Conservation (phyloP, 2,113 vertebrate species). For the Vidua macroura region DNA sequence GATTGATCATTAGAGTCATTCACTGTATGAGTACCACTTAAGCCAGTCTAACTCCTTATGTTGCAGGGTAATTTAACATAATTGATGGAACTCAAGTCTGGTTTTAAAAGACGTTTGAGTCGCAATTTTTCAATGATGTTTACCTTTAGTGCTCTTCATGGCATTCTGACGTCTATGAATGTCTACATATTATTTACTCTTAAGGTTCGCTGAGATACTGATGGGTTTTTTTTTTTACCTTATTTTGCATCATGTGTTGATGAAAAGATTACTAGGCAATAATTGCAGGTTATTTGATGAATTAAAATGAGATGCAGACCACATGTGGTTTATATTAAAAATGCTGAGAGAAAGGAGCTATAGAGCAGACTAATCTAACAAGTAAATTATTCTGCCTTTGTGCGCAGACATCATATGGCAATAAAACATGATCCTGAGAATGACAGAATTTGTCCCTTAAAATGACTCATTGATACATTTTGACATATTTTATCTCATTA, state of each 20-base stretch:
- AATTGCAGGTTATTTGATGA: neutral
- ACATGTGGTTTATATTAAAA: neutral
- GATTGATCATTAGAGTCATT: neutral
- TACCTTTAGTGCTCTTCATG: neutral
- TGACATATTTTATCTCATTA: conserved; percentile 56
- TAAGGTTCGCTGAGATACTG: neutral
- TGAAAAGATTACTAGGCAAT: neutral
- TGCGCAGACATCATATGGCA: conserved; percentile 35
- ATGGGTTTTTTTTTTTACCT: neutral
- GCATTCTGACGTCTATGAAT: neutral
- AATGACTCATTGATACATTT: conserved; percentile 53
- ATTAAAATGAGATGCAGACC: neutral
- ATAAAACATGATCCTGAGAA: conserved; percentile 39
- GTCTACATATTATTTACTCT: neutral
- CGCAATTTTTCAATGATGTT: neutral
- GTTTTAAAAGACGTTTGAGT: neutral
- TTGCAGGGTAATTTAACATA: neutral
- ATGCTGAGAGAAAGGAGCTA: neutral
- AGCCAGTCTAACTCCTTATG: neutral
- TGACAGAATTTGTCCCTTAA: conserved; percentile 46
- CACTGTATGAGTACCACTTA: neutral
- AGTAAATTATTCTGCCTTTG: conserved; percentile 44
- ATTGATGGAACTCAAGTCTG: neutral
- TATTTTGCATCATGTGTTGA: neutral
- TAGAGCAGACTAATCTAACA: neutral